These are phyloP conservation scores for Sinodicranocentrus sp. DNA, from an alignment of 2,888 invertebrate genomes.

Conservation along the genomic window DNA sequence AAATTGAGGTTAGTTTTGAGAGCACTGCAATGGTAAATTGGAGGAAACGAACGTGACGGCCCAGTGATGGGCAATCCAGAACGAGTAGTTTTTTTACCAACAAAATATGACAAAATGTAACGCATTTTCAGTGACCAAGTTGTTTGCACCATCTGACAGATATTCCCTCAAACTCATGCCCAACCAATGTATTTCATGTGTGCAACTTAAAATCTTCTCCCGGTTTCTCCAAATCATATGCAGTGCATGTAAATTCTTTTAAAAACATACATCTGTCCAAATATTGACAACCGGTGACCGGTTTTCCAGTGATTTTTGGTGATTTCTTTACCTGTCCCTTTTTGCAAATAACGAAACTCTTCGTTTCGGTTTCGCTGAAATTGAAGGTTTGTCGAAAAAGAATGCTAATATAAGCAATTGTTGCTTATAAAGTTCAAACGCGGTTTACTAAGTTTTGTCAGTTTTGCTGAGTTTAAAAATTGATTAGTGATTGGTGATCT, in stretches of 20 bases:
- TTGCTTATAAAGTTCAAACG: too few relatives aligned
- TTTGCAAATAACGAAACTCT: too few relatives aligned
- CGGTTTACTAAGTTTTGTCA: too few relatives aligned
- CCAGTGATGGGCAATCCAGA: too few relatives aligned
- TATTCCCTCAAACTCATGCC: neutral
- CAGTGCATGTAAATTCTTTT: conserved; percentile 36
- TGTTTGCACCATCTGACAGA: conserved; percentile 43
- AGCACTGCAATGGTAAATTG: neutral
- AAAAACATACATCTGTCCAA: neutral
- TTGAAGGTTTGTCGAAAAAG: neutral
- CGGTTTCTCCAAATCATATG: conserved; percentile 63
- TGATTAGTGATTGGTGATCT: too few relatives aligned
- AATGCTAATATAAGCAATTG: too few relatives aligned
- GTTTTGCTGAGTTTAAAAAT: too few relatives aligned
- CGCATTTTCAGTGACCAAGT: neutral
- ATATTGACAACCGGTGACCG: conserved; percentile 50
- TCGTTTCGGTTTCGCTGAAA: too few relatives aligned
- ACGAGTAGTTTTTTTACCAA: too few relatives aligned
- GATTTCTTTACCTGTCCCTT: neutral
- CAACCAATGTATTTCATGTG: conserved; percentile 40
- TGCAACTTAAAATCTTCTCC: conserved; percentile 37
- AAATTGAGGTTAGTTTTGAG: neutral
- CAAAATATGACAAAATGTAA: neutral
- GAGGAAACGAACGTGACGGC: neutral
- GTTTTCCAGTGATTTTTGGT: conserved; percentile 24